Evolutionary conservation across 2,888 invertebrate genomes (phyloP), one percentile per base, ranked within the genome.

Genomic region (Stenurella melanura): DNA sequence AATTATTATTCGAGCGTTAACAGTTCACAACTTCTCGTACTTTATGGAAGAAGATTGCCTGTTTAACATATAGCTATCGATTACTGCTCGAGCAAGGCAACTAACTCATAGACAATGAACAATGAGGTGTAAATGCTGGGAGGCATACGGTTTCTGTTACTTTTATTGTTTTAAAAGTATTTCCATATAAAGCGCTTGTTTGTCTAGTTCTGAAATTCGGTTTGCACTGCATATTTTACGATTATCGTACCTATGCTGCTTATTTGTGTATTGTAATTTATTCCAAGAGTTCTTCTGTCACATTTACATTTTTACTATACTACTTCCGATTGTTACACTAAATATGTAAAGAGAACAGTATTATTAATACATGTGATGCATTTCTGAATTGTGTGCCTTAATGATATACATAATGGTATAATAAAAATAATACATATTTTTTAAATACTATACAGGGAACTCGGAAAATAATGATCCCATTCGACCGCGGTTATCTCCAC

Each of bases 21-120:
- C 69, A 34, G 38, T 57, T 70, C 34, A 60, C 26, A 72, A 63
- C 63, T 54, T 54, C 67, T 17, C 63, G 30, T 63, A 50, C 54
- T 72, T 72, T 63, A 72, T 61, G 63, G 72, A 63, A 61, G 72
- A 63, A 72, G 54, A 63, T 63, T 63, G 72, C 63, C 72, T 72
- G 72, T 30, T 72, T 72, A 72, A 72, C 72, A 72, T 72, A 72
- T 63, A 72, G 72, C 72, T 63, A 42, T 72, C 72, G 72, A 72
- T 72, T 72, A 72, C 63, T n/a, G 63, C 50, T n/a, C 72, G 63
- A 61, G 72, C 19, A 54, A 72, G 54, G 72, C 63, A 19, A 61
- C 63, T 63, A 72, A 72, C 72, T 61, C 72, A 54, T 63, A 72
- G 72, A 63, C 61, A 63, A 50, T 61, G 63, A 72, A 72, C 72